phyloP scores from a whole-genome alignment of 2,113 vertebrate genomes.

The Procavia capensis region DNA sequence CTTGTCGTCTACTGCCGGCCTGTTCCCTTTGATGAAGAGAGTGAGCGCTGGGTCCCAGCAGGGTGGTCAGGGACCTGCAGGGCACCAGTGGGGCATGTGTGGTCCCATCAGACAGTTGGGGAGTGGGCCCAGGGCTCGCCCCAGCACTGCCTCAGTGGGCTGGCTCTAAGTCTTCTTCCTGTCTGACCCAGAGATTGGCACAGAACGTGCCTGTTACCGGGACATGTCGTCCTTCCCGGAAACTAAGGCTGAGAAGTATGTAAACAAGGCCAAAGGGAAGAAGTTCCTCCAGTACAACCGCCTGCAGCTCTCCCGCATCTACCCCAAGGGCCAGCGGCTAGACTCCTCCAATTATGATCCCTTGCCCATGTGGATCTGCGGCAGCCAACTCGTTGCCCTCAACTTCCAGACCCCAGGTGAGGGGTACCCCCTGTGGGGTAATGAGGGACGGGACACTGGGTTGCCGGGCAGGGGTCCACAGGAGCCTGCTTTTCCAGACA shows the following conservation, averaged over 20 bases:
- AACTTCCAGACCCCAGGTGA: conserved; percentile 99
- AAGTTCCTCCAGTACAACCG: conserved; percentile 99
- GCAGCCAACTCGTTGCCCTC: conserved; percentile 97
- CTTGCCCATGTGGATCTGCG: conserved; percentile 99
- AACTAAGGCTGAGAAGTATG: conserved; percentile 98
- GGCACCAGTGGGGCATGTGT: too few relatives aligned
- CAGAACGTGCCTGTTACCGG: conserved; percentile 96
- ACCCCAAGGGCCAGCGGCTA: conserved; percentile 97
- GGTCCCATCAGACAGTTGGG: background rate
- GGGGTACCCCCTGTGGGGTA: background rate
- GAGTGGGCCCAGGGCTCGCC: too few relatives aligned
- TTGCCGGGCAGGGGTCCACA: background rate
- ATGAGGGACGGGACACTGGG: accelerated
- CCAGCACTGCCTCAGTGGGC: background rate
- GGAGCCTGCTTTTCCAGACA: conserved; percentile 88
- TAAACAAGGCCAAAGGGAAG: conserved; percentile 98
- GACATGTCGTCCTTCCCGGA: conserved; percentile 99
- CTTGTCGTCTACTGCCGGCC: conserved; percentile 98
- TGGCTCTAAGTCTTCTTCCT: background rate
- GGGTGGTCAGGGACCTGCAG: background rate
- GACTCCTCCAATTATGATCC: conserved; percentile 99
- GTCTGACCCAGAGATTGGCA: conserved; percentile 93
- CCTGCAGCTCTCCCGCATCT: conserved; percentile 97
- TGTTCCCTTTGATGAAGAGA: conserved; percentile 99
- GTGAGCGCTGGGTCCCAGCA: conserved; percentile 87